A percentile compares a stretch with the other conserved stretches of the same genome.
These are phyloP conservation scores for Leptarthrus brevirostris DNA, from an alignment of 2,888 invertebrate genomes.

Conservation along the genomic window DNA sequence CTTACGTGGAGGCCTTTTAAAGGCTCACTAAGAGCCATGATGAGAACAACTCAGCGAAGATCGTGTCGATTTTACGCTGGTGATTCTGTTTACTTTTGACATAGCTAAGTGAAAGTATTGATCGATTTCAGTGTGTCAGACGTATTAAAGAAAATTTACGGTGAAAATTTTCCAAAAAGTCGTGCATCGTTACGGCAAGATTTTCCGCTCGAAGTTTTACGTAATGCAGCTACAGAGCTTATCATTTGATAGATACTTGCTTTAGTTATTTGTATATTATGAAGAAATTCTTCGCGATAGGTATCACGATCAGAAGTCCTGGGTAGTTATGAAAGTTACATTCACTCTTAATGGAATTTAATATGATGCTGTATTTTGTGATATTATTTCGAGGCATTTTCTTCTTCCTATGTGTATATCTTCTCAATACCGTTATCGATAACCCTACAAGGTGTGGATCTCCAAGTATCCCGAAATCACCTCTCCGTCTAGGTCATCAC, in stretches of 20 bases:
- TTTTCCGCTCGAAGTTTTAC: constrained; percentile 42
- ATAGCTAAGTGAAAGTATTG: constrained; percentile 45
- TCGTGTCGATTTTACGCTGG: constrained; percentile 44
- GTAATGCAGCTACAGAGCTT: constrained; percentile 26
- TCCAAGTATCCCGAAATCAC: constrained; percentile 14
- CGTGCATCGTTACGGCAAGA: constrained; percentile 36
- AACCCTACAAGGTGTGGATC: background rate
- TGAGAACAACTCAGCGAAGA: constrained; percentile 45
- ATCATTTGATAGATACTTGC: constrained; percentile 15
- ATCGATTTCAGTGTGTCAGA: constrained; percentile 41
- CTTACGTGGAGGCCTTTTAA: constrained; percentile 48
- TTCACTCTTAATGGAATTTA: constrained; percentile 39
- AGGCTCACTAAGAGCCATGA: constrained; percentile 30
- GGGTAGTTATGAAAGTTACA: constrained; percentile 28
- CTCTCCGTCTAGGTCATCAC: constrained; percentile 45
- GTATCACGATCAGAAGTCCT: constrained; percentile 27
- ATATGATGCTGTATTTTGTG: constrained; percentile 14
- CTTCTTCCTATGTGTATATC: background rate
- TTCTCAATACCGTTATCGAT: constrained; percentile 16
- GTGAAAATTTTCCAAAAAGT: constrained; percentile 45
- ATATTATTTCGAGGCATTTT: constrained; percentile 24
- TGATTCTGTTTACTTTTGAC: constrained; percentile 39
- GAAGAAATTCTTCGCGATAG: constrained; percentile 28
- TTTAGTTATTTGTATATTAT: constrained; percentile 31
- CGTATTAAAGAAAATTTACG: constrained; percentile 35